Evolutionary conservation across 2,888 invertebrate species (phyloP).

Genomic region (Troides aeacus): DNA sequence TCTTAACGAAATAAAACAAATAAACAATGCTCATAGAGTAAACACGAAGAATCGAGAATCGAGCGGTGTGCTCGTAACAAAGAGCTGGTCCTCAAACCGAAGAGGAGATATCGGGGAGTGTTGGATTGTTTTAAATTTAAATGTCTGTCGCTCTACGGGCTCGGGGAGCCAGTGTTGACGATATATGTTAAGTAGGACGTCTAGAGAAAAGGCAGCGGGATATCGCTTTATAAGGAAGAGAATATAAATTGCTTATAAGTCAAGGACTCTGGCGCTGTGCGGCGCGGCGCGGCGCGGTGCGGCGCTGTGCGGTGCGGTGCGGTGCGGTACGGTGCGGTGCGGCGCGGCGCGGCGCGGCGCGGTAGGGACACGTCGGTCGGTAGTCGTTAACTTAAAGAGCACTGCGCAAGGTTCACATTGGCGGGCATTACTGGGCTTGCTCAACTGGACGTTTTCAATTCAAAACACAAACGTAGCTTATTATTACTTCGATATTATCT

Average conservation of each 20-base stretch:
- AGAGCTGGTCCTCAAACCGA: conserved; percentile 30
- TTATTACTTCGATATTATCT: neutral
- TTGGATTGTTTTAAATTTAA: conserved; percentile 52
- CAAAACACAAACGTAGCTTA: neutral
- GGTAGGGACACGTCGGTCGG: conserved; percentile 37
- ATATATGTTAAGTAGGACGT: conserved; percentile 48
- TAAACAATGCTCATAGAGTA: conserved; percentile 1
- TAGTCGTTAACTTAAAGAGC: conserved; percentile 9
- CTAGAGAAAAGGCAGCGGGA: conserved; percentile 55
- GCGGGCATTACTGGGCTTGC: neutral
- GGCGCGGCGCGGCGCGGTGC: no score
- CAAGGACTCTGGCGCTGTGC: conserved; percentile 50
- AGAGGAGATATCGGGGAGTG: conserved; percentile 35
- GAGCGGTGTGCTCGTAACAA: conserved; percentile 2
- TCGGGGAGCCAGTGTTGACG: conserved; percentile 41
- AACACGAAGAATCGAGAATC: conserved; percentile 21
- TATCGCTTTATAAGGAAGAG: conserved; percentile 60
- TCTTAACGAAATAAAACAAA: conserved; percentile 12
- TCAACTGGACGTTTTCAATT: neutral
- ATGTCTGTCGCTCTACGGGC: conserved; percentile 40
- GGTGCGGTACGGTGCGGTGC: no score
- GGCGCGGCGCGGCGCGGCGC: conserved; percentile 26
- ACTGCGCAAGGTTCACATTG: conserved; percentile 6
- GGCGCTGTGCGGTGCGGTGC: no score
- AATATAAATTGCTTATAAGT: conserved; percentile 70